Evolutionary conservation across 1,140 invertebrate genomes (phyloP).

Genomic region (Ooceraea biroi): DNA sequence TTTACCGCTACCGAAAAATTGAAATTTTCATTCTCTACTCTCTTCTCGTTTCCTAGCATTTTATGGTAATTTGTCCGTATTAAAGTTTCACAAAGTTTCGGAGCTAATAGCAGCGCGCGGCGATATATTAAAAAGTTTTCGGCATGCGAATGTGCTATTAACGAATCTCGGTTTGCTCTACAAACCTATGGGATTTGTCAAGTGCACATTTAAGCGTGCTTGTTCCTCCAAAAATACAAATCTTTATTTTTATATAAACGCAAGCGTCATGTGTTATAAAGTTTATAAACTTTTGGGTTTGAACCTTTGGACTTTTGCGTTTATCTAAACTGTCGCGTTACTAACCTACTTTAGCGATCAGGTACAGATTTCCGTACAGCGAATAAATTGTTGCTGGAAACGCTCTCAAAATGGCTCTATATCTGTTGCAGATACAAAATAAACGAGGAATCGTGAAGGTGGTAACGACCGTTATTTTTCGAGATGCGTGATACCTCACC

Average conservation of each 20-base stretch:
- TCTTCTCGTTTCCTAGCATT: neutral
- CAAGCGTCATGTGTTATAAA: too few relatives aligned
- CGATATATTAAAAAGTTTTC: slow-evolving; percentile 10
- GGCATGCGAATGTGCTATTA: neutral
- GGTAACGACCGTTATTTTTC: slow-evolving; percentile 22
- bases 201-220: neutral
- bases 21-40: too few relatives aligned
- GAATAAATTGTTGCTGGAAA: neutral
- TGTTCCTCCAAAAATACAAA: too few relatives aligned
- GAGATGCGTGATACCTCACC: neutral
- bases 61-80: neutral
- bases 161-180: neutral
- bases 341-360: neutral
- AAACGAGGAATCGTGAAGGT: neutral
- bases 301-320: too few relatives aligned
- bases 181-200: neutral
- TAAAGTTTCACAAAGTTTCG: slow-evolving; percentile 19
- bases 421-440: neutral
- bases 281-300: too few relatives aligned
- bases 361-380: neutral
- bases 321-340: too few relatives aligned
- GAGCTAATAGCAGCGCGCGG: neutral
- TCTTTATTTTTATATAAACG: too few relatives aligned
- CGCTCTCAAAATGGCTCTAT: neutral
- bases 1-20: neutral